These are phyloP conservation scores for Chymomyza fuscimana DNA, from an alignment of 2,888 invertebrate genomes.

Conservation along the genomic window DNA sequence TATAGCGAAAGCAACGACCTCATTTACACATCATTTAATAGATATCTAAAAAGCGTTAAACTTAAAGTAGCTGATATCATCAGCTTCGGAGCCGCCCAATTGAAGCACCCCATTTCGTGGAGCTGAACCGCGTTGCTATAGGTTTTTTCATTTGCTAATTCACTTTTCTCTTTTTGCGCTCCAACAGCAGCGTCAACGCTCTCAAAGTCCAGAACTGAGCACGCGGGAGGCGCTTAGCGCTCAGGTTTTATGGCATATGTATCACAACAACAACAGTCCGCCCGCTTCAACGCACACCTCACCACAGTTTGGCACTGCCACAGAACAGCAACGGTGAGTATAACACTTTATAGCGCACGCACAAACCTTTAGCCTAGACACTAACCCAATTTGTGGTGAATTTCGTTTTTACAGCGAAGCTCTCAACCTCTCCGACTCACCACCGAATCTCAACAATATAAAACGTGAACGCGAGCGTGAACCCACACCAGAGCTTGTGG, in stretches of 20 bases:
- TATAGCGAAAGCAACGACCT: too few species aligned
- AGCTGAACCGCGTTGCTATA: constrained; percentile 37
- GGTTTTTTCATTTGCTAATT: too few species aligned
- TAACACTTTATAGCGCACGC: not conserved
- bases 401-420: constrained; percentile 83
- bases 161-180: too few species aligned
- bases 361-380: constrained; percentile 29
- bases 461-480: constrained; percentile 82
- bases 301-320: constrained; percentile 66
- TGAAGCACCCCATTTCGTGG: constrained; percentile 2
- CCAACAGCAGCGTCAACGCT: constrained; percentile 65
- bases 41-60: too few species aligned
- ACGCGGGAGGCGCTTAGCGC: constrained; percentile 82
- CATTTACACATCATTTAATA: too few species aligned
- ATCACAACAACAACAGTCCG: constrained; percentile 86
- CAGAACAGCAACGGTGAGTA: constrained; percentile 80
- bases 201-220: constrained; percentile 80
- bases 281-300: constrained; percentile 80
- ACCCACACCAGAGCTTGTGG: constrained; percentile 79
- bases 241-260: constrained; percentile 90
- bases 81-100: too few species aligned
- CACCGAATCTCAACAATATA: constrained; percentile 79
- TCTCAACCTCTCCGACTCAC: constrained; percentile 88
- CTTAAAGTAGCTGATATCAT: too few species aligned
- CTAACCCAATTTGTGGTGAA: constrained; percentile 15